Percentiles rank a stretch among this genome's conserved stretches.
Evolutionary conservation across 2,888 invertebrate genomes (phyloP).

Genomic region (Acanthosepion pharaonis): DNA sequence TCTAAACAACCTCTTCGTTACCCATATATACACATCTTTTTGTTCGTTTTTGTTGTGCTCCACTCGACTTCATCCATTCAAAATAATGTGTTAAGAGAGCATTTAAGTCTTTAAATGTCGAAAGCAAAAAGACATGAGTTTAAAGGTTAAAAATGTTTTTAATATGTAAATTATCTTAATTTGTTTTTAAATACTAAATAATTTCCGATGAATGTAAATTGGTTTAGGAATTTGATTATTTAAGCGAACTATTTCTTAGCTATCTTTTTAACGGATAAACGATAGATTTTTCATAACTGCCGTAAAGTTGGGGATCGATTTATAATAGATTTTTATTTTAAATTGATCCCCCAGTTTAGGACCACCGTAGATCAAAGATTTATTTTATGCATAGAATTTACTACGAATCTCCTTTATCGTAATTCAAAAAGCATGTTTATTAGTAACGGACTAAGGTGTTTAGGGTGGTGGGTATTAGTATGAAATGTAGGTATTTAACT

Average conservation of each 20-base stretch:
- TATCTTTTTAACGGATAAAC: background rate
- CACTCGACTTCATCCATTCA: background rate
- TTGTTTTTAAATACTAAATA: background rate
- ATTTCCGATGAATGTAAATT: background rate
- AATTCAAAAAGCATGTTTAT: background rate
- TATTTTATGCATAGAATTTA: background rate
- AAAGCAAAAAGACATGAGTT: background rate
- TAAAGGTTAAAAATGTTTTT: background rate
- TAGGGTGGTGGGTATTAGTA: background rate
- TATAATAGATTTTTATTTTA: background rate
- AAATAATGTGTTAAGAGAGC: conserved; percentile 18
- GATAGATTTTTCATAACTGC: background rate
- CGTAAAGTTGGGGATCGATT: background rate
- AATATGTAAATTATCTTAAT: background rate
- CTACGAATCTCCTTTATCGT: background rate
- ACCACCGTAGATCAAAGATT: background rate
- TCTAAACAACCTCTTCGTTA: background rate
- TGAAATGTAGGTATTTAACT: background rate
- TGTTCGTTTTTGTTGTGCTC: conserved; percentile 6
- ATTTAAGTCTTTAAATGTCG: background rate
- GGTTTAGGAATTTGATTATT: background rate
- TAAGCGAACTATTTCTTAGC: no score
- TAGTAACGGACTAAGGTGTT: background rate
- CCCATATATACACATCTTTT: background rate
- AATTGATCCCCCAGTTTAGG: background rate